These are phyloP conservation scores for Theristicus caerulescens DNA, from an alignment of 2,113 vertebrate species.

Conservation along the genomic window DNA sequence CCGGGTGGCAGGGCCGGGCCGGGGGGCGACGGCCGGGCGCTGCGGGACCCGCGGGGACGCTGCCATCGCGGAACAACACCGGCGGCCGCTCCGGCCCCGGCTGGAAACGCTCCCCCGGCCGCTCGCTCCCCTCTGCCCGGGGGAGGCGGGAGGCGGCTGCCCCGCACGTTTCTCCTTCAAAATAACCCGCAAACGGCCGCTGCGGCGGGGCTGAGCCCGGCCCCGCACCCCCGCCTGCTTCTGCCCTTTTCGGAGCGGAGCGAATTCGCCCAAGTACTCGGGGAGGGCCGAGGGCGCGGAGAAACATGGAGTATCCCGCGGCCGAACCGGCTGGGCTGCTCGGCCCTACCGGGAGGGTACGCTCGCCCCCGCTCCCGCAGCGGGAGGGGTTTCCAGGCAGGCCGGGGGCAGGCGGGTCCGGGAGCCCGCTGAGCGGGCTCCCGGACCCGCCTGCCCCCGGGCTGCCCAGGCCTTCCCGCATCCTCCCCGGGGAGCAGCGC, in stretches of 20 bases:
- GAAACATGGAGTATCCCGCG: background rate
- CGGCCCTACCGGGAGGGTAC: background rate
- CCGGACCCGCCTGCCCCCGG: too few relatives aligned
- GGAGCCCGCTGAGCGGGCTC: background rate
- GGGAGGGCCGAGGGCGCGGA: background rate
- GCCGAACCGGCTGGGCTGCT: background rate
- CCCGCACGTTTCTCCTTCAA: background rate
- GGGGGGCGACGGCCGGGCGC: background rate
- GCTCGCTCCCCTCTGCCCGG: too few relatives aligned
- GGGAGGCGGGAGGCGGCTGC: too few relatives aligned
- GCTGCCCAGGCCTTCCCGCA: background rate
- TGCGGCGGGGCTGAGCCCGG: background rate
- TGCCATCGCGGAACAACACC: background rate
- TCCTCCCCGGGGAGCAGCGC: background rate
- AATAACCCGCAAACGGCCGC: background rate
- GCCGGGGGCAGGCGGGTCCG: background rate
- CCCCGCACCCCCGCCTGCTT: too few relatives aligned
- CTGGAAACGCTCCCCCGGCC: too few relatives aligned
- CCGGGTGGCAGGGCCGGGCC: too few relatives aligned
- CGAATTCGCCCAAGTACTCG: background rate
- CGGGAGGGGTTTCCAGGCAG: background rate
- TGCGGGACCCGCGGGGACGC: background rate
- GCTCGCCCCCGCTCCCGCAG: background rate
- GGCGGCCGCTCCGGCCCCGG: too few relatives aligned
- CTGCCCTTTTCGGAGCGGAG: background rate